These are phyloP conservation scores for Helicoverpa armigera DNA, from an alignment of 1,140 invertebrate species.

Conservation along the genomic window DNA sequence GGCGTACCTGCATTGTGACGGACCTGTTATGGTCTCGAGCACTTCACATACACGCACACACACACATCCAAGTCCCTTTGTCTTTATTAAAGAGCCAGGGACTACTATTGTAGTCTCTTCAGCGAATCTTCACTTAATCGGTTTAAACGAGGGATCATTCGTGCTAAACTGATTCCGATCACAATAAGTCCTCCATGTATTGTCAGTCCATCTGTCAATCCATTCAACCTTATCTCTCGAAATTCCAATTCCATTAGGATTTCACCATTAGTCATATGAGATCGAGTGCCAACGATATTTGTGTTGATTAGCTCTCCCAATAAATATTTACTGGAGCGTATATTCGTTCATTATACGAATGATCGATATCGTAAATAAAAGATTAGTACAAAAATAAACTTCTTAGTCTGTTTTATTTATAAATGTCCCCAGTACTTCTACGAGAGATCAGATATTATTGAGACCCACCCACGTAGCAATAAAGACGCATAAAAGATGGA, in stretches of 20 bases:
- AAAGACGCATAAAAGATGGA: slow-evolving; percentile 1
- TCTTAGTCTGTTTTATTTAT: not conserved
- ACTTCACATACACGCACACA: not conserved
- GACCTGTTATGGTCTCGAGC: slow-evolving; percentile 29
- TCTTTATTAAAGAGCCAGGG: not conserved
- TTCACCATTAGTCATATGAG: slow-evolving; percentile 17
- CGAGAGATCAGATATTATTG: slow-evolving; percentile 23
- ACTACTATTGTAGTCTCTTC: slow-evolving; percentile 4
- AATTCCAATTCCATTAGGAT: slow-evolving; percentile 26
- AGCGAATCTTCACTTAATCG: slow-evolving; percentile 31
- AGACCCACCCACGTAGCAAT: slow-evolving; percentile 6
- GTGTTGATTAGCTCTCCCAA: not conserved
- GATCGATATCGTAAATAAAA: not conserved
- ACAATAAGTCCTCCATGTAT: slow-evolving; percentile 1
- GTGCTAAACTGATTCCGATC: slow-evolving; percentile 12
- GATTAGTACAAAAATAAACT: slow-evolving; percentile 1
- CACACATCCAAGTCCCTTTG: slow-evolving; percentile 3
- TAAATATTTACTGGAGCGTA: not conserved
- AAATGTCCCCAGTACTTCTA: not conserved
- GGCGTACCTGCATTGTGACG: slow-evolving; percentile 16
- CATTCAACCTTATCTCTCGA: slow-evolving; percentile 18
- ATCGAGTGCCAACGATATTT: slow-evolving; percentile 8
- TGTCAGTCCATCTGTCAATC: slow-evolving; percentile 24
- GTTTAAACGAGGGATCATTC: slow-evolving; percentile 18
- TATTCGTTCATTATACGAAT: not conserved